phyloP scores from a whole-genome alignment of 2,113 vertebrate genomes.

The Tragelaphus scriptus region DNA sequence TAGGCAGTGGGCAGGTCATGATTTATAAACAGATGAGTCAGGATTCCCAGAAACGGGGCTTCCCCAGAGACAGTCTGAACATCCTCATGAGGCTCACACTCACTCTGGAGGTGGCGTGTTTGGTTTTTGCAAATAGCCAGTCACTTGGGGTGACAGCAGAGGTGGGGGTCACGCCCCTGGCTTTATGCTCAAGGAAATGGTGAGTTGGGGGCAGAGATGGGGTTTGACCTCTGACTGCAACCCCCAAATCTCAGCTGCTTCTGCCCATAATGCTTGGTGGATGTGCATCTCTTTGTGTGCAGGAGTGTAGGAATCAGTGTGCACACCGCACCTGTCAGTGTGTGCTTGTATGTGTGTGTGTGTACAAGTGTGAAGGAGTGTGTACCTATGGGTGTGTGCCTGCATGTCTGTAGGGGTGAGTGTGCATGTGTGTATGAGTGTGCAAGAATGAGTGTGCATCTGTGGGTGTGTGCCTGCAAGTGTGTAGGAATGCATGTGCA shows the following conservation, averaged over 20 bases:
- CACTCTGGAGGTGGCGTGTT: no score
- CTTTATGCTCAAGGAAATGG: accelerated
- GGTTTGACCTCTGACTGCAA: neutral
- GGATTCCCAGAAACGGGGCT: neutral
- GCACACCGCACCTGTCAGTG: neutral
- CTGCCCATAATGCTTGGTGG: neutral
- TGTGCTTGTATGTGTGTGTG: no score
- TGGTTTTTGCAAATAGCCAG: neutral
- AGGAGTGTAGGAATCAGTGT: neutral
- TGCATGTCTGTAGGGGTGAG: no score
- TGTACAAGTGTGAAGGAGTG: no score
- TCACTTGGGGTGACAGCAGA: accelerated
- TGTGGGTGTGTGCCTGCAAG: no score
- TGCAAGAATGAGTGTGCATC: no score
- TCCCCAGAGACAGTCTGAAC: neutral
- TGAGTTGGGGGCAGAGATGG: neutral
- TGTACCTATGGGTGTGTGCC: no score
- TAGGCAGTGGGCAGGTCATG: accelerated
- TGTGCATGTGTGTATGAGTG: no score
- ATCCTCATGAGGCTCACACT: neutral
- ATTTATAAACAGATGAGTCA: neutral
- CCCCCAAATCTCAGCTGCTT: neutral
- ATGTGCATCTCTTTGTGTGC: neutral
- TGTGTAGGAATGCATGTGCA: no score
- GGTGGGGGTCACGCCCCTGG: accelerated